These are phyloP conservation scores for Muscidifurax raptorellus DNA, from an alignment of 1,140 invertebrate genomes.

Conservation along the genomic window DNA sequence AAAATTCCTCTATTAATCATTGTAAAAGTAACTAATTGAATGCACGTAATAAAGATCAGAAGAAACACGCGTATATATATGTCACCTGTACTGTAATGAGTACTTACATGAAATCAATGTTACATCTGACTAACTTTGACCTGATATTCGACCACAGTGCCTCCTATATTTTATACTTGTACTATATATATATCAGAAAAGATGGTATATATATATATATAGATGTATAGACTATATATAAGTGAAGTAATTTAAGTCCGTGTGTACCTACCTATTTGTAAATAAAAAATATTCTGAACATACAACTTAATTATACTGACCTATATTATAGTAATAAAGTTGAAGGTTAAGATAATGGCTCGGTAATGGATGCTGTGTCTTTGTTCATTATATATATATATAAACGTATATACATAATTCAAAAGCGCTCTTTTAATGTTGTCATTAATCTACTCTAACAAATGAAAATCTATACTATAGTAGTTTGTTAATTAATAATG, in stretches of 20 bases:
- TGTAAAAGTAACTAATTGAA: neutral
- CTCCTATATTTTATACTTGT: neutral
- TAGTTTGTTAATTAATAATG: too few species aligned
- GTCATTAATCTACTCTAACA: too few species aligned
- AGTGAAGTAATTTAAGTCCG: neutral
- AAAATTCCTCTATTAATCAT: too few species aligned
- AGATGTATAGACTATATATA: neutral
- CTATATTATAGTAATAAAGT: too few species aligned
- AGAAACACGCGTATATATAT: neutral
- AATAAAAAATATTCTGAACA: neutral
- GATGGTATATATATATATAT: neutral
- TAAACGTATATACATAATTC: too few species aligned
- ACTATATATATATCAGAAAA: neutral
- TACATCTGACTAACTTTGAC: neutral
- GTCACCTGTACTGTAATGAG: neutral
- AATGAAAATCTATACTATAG: too few species aligned
- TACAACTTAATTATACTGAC: too few species aligned
- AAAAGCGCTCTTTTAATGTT: too few species aligned
- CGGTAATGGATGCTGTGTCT: too few species aligned
- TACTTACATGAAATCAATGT: neutral
- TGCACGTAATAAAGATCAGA: neutral
- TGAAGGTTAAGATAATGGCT: too few species aligned
- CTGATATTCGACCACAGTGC: neutral
- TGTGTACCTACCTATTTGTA: neutral
- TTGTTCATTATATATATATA: too few species aligned